phyloP scores from a whole-genome alignment of 2,797 vertebrate species.

The Huso huso region DNA sequence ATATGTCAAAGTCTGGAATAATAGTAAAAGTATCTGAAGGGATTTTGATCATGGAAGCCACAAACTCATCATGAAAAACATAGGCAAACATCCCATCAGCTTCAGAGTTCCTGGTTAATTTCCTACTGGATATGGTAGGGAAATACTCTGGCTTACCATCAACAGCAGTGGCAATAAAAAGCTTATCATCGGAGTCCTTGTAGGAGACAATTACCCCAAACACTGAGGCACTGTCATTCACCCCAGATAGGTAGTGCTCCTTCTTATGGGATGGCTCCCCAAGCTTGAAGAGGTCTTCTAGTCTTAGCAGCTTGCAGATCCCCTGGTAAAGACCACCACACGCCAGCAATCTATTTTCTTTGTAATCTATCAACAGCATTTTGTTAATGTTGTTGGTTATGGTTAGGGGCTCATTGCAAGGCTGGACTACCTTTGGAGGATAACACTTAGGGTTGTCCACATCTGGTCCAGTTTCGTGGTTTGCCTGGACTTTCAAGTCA shows the following conservation, averaged over 20 bases:
- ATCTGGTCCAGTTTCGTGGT: slow-evolving; percentile 88
- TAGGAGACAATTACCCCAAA: slow-evolving; percentile 96
- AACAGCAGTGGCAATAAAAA: slow-evolving; percentile 93
- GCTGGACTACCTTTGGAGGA: slow-evolving; percentile 91
- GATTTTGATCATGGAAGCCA: slow-evolving; percentile 97
- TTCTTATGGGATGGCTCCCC: slow-evolving; percentile 97
- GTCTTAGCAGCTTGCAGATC: slow-evolving; percentile 89
- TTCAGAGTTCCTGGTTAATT: slow-evolving; percentile 89
- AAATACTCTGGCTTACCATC: slow-evolving; percentile 97
- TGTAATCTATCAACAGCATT: slow-evolving; percentile 96
- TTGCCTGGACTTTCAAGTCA: slow-evolving; percentile 76
- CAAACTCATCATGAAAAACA: slow-evolving; percentile 95
- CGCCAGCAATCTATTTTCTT: slow-evolving; percentile 87
- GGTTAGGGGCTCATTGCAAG: slow-evolving; percentile 82
- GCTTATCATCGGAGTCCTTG: slow-evolving; percentile 82
- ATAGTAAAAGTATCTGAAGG: slow-evolving; percentile 95
- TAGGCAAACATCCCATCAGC: slow-evolving; percentile 96
- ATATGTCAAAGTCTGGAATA: slow-evolving; percentile 96
- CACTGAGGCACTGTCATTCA: slow-evolving; percentile 92
- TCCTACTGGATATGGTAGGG: slow-evolving; percentile 94
- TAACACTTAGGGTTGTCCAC: slow-evolving; percentile 97
- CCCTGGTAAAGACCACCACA: slow-evolving; percentile 96
- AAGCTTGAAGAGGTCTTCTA: slow-evolving; percentile 95
- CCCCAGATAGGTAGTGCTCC: slow-evolving; percentile 95
- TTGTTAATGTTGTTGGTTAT: slow-evolving; percentile 96